Evolutionary conservation across 2,888 invertebrate genomes (phyloP).

Genomic region (Lasioglossum malachurum): DNA sequence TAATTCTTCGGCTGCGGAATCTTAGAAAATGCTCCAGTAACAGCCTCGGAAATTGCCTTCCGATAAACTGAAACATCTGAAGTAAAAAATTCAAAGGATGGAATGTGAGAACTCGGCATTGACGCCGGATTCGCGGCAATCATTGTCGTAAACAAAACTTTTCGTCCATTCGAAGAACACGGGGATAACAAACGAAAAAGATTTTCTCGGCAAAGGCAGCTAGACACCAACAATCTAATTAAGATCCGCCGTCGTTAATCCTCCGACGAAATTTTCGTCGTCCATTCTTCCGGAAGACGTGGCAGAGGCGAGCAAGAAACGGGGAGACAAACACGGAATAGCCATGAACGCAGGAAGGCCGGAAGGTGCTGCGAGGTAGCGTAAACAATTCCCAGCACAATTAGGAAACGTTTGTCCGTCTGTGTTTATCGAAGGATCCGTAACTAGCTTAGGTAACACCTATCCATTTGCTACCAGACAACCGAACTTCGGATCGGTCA

Average conservation of each 20-base stretch:
- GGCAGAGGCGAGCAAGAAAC: slow-evolving; percentile 67
- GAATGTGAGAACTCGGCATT: not conserved
- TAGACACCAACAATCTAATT: slow-evolving; percentile 60
- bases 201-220: slow-evolving; percentile 29
- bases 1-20: not conserved
- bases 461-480: slow-evolving; percentile 65
- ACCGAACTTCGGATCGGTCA: slow-evolving; percentile 58
- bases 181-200: slow-evolving; percentile 48
- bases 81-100: not conserved
- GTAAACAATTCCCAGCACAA: slow-evolving; percentile 80
- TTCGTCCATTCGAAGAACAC: slow-evolving; percentile 10
- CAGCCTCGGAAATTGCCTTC: not conserved
- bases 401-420: slow-evolving; percentile 79
- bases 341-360: slow-evolving; percentile 64
- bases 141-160: slow-evolving; percentile 34
- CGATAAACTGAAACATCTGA: not conserved
- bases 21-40: not conserved
- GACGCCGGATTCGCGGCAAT: not conserved
- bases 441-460: slow-evolving; percentile 78
- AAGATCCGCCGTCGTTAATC: slow-evolving; percentile 51
- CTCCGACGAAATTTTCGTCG: slow-evolving; percentile 57
- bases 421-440: slow-evolving; percentile 77
- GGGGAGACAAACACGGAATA: slow-evolving; percentile 66
- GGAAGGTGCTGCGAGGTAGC: slow-evolving; percentile 69
- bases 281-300: slow-evolving; percentile 72